Evolutionary conservation across 2,888 invertebrate genomes (phyloP).

Genomic region (Cheilosia pagana): DNA sequence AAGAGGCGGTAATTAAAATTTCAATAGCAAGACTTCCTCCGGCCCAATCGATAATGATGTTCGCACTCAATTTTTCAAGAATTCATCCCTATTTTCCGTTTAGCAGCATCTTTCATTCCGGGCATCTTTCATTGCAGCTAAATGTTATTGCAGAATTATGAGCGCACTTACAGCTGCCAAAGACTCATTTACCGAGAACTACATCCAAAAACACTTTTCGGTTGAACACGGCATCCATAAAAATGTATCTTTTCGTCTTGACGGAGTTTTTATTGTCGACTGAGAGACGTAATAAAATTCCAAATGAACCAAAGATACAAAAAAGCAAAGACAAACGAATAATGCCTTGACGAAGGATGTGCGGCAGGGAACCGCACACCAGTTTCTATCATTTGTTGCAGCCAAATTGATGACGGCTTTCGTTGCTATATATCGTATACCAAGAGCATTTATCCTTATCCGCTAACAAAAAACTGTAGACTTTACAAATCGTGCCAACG

Average conservation of each 20-base stretch:
- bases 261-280: slow-evolving; percentile 45
- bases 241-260: slow-evolving; percentile 28
- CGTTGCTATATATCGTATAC: background rate
- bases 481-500: slow-evolving; percentile 57
- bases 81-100: slow-evolving; percentile 29
- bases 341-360: slow-evolving; percentile 13
- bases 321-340: slow-evolving; percentile 11
- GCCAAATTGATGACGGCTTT: slow-evolving; percentile 29
- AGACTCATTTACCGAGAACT: background rate
- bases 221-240: slow-evolving; percentile 13
- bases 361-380: background rate
- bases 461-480: slow-evolving; percentile 44
- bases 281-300: slow-evolving; percentile 54
- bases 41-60: slow-evolving; percentile 48
- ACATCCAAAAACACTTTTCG: slow-evolving; percentile 46
- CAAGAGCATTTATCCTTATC: background rate
- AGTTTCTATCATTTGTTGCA: slow-evolving; percentile 37
- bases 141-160: slow-evolving; percentile 66
- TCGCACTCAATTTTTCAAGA: slow-evolving; percentile 26
- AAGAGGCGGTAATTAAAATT: slow-evolving; percentile 58
- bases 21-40: slow-evolving; percentile 34
- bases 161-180: slow-evolving; percentile 3
- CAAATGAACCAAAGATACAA: slow-evolving; percentile 34
- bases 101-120: slow-evolving; percentile 4
- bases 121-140: slow-evolving; percentile 43